Base-by-base conservation (phyloP, 2,888 invertebrate species). In the Harpalus rufipes region DNA sequence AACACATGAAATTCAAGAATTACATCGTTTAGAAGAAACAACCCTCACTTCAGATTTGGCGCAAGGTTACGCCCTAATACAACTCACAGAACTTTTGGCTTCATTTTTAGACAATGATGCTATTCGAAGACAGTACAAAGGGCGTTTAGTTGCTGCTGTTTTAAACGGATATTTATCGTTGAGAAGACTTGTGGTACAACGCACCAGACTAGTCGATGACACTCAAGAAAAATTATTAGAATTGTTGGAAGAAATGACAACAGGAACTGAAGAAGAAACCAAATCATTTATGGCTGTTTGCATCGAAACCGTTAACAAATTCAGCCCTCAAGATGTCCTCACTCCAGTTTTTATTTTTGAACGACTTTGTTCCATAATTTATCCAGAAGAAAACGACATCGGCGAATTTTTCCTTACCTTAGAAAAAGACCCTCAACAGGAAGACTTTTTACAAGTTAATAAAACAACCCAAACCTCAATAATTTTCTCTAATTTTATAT, bases 271-370 rank as follows among this genome's bases (percentile, higher is more conserved):
- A 91, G 95, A 97, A 59, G 99, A 99, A 91, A 98, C 98, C 0
- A 96, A 97, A 74, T 97, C 98, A 86, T 99, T 99, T 90, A 99
- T 99, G 98, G 95, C 97, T 10, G 97, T 99, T 32, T 98, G 99
- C 90, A 97, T 99, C 21, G 97, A 98, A 91, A 98, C 99, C 0
- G 97, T 99, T 0, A 96, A 97, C 89, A 97, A 97, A 89, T 97
- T 96, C 88, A 97, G 97, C 74, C 93, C 96, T 41, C 96, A 97
- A 89, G 99, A 99, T 91, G 96, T 98, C 87, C 94, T 97, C 87
- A 99, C 99, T 0, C 99, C 99, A 0, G 98, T 99, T 2, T 99
- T 99, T 90, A 98, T 99, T 86, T 99, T 99, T 90, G 99, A 99
- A 91, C 93, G 99, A 59, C 94, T 99, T 1, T 99, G 99, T 90